These are phyloP conservation scores for fruit fly (Drosophila melanogaster) DNA, from an alignment of 1,140 invertebrate genomes.

Conservation along the genomic window Release_6_plus_ISO1_MT NT_033779.5:14229501-14230000, in stretches of 20 bases:
- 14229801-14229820: constrained; percentile 24
- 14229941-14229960: constrained; percentile 26
- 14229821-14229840: constrained; percentile 24
- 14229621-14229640: constrained; percentile 14
- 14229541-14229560: constrained; percentile 49
- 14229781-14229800: constrained; percentile 26
- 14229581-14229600: constrained; percentile 8
- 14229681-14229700: background rate
- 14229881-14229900: constrained; percentile 11
- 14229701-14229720: background rate
- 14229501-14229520: background rate
- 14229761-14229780: constrained; percentile 8
- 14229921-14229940: constrained; percentile 19
- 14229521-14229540: constrained; percentile 70
- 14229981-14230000: constrained; percentile 10
- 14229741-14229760: background rate
- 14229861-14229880: constrained; percentile 1
- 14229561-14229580: constrained; percentile 16
- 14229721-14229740: constrained; percentile 8
- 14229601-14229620: constrained; percentile 19
- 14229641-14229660: background rate
- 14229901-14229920: constrained; percentile 22
- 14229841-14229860: constrained; percentile 8
- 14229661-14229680: background rate
- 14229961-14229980: constrained; percentile 16